Base-by-base conservation (phyloP, 2,797 vertebrate genomes). In the Pitangus sulphuratus region DNA sequence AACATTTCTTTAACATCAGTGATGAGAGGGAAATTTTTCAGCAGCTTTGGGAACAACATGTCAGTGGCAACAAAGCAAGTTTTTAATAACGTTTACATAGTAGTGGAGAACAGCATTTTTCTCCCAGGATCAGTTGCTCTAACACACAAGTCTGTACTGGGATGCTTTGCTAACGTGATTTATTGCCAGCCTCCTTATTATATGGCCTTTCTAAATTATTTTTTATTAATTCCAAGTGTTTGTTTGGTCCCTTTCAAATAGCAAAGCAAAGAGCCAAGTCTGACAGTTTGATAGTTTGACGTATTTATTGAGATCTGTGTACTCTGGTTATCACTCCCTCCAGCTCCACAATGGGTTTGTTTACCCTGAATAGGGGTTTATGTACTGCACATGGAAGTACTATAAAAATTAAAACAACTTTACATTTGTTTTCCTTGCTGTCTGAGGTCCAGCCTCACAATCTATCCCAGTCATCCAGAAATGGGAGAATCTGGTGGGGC, bases 401-500 rank as follows among this genome's bases (percentile, higher is more conserved):
- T 84, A 28, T 79, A 82, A 80, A 90, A 93, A 40, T 80, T 87
- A 77, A 89, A 94, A 45, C 65, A 85, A 71, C 44, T 93, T 89
- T 56, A 76, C 48, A 20, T 74, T 91, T 92, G 54, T 83, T 90
- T 84, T 90, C 78, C 45, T 64, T 76, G 37, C 30, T 77, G 15
- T 58, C 47, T 90, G 51, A 89, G 30, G 75, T 89, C 57, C 54
- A 84, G 26, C 45, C 35, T 82, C 17, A 2, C 51, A 70, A 42
- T 80, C 53, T 1, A 6, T 70, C 65, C 56, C 60, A 83, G 39
- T 12, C 57, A 15, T 50, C 19, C 62, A n/a, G 62, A 76, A 24
- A 71, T 90, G 81, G 69, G 42, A 69, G 35, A 68, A 71, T 57
- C 37, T 64, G 22, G 11, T 3, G 3, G 22, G 17, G 13, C 25